Base-by-base conservation (phyloP, 1,140 invertebrate genomes). In the Ladona fulva region DNA sequence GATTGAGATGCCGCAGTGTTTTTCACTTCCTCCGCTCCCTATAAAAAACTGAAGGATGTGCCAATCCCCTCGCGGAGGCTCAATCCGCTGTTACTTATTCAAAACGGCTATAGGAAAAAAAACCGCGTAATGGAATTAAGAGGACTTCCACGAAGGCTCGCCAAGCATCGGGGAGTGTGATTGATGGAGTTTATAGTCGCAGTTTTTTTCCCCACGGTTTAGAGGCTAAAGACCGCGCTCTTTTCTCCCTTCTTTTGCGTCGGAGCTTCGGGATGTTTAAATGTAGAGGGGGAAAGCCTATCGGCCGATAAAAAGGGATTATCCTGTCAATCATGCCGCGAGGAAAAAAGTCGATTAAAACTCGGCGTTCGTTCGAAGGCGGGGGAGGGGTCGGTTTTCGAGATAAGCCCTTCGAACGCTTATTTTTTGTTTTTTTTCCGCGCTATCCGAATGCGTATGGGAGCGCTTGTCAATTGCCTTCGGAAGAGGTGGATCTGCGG, bases 31-130 rank as follows among this genome's bases (percentile, higher is more conserved):
- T 52, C 19, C 44, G 10, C 44, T 19, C 44, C 44, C 44, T 52
- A n/a, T 37, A 66, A 22, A 22, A 66, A 22, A 66, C 14, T 22
- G 52, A 66, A 66, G n/a, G 52, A 66, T 66, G n/a, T 66, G 14
- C 52, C 52, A 66, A 66, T 66, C 52, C 52, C 52, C 52, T 12
- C 3, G 52, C 52, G 3, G n/a, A 66, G 12, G 14, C n/a, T 66
- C 52, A 66, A 66, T 66, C 52, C 52, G n/a, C 52, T 22, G 52
- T 66, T 66, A 66, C 52, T 66, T 66, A 66, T 66, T 66, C 52
- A 66, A 66, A 66, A 66, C 52, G n/a, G 52, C 14, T 66, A 66
- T 66, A 19, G 29, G 29, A 8, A 37, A 37, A 19, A 66, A 66
- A 66, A 66, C 52, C 52, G 52, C 52, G 52, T 66, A 66, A 66